Conservation (phyloP, 2,113 vertebrate genomes). For the Phylloscopus whistleri region DNA sequence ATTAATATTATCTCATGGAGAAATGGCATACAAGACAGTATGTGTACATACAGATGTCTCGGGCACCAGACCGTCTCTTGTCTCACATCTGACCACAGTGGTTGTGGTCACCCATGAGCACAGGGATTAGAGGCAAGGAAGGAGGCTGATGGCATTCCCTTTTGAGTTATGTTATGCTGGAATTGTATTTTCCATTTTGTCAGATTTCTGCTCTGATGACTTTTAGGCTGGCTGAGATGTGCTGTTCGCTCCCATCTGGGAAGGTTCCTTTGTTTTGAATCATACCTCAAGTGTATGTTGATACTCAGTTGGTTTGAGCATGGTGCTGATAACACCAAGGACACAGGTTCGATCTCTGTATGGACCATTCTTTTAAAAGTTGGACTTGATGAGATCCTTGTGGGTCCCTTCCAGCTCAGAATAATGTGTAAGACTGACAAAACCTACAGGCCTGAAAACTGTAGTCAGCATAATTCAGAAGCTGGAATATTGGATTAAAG, state of each 20-base stretch:
- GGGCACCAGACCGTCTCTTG: accelerated
- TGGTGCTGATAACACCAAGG: neutral
- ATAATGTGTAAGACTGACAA: neutral
- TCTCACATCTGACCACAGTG: neutral
- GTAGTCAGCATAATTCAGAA: neutral
- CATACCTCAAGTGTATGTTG: neutral
- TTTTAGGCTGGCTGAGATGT: neutral
- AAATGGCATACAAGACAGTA: neutral
- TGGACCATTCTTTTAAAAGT: neutral
- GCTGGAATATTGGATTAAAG: neutral
- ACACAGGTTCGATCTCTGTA: accelerated
- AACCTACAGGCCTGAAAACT: neutral
- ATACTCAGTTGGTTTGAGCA: neutral
- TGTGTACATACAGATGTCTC: accelerated
- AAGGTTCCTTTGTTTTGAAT: neutral
- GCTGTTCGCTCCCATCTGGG: neutral
- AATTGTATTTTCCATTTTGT: neutral
- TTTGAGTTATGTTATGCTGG: neutral
- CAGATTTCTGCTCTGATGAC: neutral
- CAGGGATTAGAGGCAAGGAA: neutral
- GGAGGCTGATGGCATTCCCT: neutral
- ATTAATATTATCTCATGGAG: neutral
- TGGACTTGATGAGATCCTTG: neutral
- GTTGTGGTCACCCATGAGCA: neutral
- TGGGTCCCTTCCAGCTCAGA: neutral